Conservation (phyloP, 2,113 vertebrate genomes). For the Pheucticus melanocephalus region DNA sequence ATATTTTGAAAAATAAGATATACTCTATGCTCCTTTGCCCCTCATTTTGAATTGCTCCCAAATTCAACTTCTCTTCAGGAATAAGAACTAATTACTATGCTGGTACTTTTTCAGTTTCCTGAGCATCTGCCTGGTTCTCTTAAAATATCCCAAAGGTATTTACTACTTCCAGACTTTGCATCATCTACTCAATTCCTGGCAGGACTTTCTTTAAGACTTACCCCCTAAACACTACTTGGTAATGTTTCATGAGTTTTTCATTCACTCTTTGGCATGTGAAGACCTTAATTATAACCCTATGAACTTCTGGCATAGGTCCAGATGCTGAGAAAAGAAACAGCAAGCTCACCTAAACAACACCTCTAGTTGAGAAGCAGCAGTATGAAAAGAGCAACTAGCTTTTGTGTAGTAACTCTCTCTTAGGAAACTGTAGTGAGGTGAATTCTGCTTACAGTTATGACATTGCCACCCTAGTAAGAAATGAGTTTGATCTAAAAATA, state of each 20-base stretch:
- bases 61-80: slow-evolving; percentile 22
- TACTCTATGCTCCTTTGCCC: not conserved
- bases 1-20: slow-evolving; percentile 23
- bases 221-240: slow-evolving; percentile 1
- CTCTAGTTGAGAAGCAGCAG: not conserved
- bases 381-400: not conserved
- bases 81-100: slow-evolving; percentile 25
- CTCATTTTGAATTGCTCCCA: slow-evolving; percentile 33
- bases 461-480: not conserved
- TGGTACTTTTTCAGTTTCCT: slow-evolving; percentile 31
- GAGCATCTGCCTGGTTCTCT: slow-evolving; percentile 44
- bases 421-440: not conserved
- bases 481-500: not conserved
- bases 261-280: slow-evolving; percentile 9
- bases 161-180: slow-evolving; percentile 34
- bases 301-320: not conserved
- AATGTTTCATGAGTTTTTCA: slow-evolving; percentile 43
- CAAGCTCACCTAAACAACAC: not conserved
- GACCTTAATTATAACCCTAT: slow-evolving; percentile 48
- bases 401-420: not conserved
- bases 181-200: slow-evolving; percentile 42
- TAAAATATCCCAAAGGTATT: slow-evolving; percentile 31
- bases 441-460: not conserved
- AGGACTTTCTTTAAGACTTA: slow-evolving; percentile 37
- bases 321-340: not conserved